phyloP scores from a whole-genome alignment of 2,797 vertebrate genomes.

The Enteromius afrohamiltoni region DNA sequence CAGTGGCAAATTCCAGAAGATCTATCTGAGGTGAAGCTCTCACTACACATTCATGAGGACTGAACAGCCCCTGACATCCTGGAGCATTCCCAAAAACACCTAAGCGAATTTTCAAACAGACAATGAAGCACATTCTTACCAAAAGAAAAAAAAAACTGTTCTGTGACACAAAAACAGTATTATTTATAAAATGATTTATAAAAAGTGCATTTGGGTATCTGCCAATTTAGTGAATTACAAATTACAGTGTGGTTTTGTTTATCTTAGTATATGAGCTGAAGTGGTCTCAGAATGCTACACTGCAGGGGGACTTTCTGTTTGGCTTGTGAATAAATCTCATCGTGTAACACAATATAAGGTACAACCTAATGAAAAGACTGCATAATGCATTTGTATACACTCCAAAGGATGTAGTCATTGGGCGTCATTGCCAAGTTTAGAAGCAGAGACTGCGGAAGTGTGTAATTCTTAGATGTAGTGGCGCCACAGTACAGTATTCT shows the following conservation, averaged over 20 bases:
- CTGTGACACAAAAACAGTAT: too few relatives aligned
- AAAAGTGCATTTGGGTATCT: too few relatives aligned
- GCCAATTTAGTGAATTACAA: not conserved
- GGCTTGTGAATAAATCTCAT: constrained; percentile 7
- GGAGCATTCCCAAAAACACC: too few relatives aligned
- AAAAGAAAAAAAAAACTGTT: too few relatives aligned
- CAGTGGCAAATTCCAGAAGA: too few relatives aligned
- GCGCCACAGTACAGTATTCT: constrained; percentile 3
- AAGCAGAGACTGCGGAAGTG: not conserved
- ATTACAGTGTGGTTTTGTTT: not conserved
- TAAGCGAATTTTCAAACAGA: too few relatives aligned
- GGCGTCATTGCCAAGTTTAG: constrained; percentile 7
- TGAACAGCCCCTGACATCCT: too few relatives aligned
- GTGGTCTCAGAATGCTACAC: not conserved
- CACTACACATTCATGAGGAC: too few relatives aligned
- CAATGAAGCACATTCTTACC: not conserved
- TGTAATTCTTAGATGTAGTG: constrained; percentile 28
- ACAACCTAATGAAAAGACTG: constrained; percentile 6
- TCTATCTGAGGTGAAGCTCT: too few relatives aligned
- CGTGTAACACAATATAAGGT: constrained; percentile 4
- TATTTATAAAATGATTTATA: too few relatives aligned
- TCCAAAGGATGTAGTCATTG: constrained; percentile 9
- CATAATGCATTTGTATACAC: constrained; percentile 16
- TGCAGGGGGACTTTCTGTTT: constrained; percentile 2
- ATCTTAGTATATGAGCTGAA: not conserved